Evolutionary conservation across 2,113 vertebrate genomes (phyloP).

Genomic region (Paradisaea rubra): DNA sequence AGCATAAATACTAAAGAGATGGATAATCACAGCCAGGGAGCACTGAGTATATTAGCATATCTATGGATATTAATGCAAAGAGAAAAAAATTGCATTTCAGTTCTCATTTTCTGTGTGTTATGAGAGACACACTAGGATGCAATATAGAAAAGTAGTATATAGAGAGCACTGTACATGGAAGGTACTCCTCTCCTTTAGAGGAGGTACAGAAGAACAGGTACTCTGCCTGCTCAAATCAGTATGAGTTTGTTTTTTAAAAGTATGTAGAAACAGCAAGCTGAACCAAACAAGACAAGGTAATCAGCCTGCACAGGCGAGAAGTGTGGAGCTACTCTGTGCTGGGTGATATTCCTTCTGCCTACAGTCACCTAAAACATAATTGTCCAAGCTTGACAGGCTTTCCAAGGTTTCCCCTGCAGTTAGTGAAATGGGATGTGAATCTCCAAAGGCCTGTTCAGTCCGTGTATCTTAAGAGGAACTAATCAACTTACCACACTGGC

Average conservation of each 20-base stretch:
- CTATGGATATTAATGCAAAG: background rate
- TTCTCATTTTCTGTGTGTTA: background rate
- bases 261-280: background rate
- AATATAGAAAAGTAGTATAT: background rate
- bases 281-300: background rate
- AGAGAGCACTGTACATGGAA: background rate
- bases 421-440: background rate
- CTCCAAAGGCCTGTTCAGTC: background rate
- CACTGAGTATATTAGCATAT: background rate
- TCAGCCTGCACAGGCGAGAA: fast-evolving
- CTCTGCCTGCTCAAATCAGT: background rate
- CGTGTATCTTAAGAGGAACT: background rate
- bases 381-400: background rate
- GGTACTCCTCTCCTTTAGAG: background rate
- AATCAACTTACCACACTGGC: background rate
- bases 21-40: background rate
- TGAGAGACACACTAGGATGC: background rate
- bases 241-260: background rate
- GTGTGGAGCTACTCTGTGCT: background rate
- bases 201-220: background rate
- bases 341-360: background rate
- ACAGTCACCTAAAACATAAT: background rate
- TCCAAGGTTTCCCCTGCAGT: background rate
- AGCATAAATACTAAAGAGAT: background rate
- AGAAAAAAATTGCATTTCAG: background rate